phyloP scores from a whole-genome alignment of 2,888 invertebrate species.

The Bruchidius siliquastri region DNA sequence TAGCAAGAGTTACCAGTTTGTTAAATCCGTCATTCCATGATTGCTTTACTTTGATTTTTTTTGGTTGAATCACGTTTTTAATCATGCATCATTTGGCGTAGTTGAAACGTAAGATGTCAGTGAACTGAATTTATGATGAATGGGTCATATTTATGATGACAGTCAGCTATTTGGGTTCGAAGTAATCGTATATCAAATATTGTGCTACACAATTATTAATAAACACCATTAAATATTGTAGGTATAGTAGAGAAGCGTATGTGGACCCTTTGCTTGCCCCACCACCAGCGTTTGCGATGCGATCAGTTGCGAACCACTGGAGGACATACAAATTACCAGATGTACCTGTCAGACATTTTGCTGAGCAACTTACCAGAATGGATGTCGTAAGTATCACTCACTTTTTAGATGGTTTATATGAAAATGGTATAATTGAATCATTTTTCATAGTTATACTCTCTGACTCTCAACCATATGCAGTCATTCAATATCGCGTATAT shows the following conservation, averaged over 20 bases:
- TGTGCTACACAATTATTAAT: too few species aligned
- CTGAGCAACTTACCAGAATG: conserved; percentile 95
- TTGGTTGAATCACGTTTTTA: too few species aligned
- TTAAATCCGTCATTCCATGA: too few species aligned
- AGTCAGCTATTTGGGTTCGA: not conserved
- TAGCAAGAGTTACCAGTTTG: too few species aligned
- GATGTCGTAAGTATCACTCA: conserved; percentile 66
- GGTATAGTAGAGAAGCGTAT: conserved; percentile 57
- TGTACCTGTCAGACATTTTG: conserved; percentile 86
- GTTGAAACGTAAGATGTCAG: not conserved
- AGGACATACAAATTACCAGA: conserved; percentile 72
- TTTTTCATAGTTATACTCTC: too few species aligned
- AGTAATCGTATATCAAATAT: not conserved
- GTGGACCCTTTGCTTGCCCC: conserved; percentile 48
- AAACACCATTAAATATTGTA: conserved; percentile 7
- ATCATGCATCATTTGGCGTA: too few species aligned
- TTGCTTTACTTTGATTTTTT: too few species aligned
- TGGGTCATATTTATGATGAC: not conserved
- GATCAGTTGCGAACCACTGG: conserved; percentile 40
- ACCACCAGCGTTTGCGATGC: conserved; percentile 48
- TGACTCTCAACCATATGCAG: too few species aligned
- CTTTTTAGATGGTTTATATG: too few species aligned
- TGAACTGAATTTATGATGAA: not conserved
- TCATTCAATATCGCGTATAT: too few species aligned
- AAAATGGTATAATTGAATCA: too few species aligned